phyloP scores from a whole-genome alignment of 2,797 vertebrate genomes.

The Peromyscus aztecus region DNA sequence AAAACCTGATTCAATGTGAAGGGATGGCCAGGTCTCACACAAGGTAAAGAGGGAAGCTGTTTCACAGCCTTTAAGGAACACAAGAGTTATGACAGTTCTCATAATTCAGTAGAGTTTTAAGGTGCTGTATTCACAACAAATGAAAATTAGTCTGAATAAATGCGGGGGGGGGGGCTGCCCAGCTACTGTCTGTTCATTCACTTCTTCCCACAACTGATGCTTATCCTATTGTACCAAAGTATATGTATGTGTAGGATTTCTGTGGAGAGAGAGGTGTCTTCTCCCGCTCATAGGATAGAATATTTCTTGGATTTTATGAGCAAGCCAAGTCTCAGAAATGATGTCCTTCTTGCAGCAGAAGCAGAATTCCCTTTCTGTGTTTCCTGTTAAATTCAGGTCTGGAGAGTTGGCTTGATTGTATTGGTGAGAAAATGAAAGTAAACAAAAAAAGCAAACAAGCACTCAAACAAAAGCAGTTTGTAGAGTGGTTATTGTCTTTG shows the following conservation, averaged over 20 bases:
- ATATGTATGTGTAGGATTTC: background rate
- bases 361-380: background rate
- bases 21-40: background rate
- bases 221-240: background rate
- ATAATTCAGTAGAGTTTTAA: background rate
- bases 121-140: background rate
- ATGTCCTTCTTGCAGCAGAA: background rate
- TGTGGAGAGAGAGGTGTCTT: background rate
- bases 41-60: background rate
- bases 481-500: background rate
- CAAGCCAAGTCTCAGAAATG: background rate
- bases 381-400: background rate
- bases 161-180: background rate
- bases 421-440: background rate
- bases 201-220: background rate
- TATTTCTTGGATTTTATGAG: background rate
- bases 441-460: background rate
- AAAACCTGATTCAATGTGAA: background rate
- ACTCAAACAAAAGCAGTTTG: background rate
- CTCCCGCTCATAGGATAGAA: background rate
- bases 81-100: background rate
- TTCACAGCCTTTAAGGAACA: background rate
- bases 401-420: background rate
- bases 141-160: background rate
- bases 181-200: background rate